Base-by-base conservation (phyloP, 2,797 vertebrate genomes). In the Pteropus rufus region DNA sequence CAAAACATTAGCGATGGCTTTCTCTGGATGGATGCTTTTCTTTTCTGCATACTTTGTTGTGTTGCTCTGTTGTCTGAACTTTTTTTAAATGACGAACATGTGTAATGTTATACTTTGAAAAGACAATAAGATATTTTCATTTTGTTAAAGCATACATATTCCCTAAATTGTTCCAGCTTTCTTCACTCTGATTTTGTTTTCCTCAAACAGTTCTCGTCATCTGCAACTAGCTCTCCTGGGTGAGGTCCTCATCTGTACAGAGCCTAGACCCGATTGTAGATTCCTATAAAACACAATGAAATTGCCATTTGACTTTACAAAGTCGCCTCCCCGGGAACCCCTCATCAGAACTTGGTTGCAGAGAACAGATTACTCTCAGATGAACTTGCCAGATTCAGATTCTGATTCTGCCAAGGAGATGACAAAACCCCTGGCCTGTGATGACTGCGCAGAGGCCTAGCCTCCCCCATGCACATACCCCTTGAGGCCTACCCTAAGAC, bases 121-220 rank as follows among this genome's bases (percentile, higher is more conserved):
- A 67, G 75, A 41, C 39, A 89, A n/a, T 21, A 83, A 95, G 16
- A 16, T 19, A 52, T 83, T 94, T 93, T 92, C 70, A 82, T 79
- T 75, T 80, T 81, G 31, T 89, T 58, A 90, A 76, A 81, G 8
- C 49, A 7, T 54, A 80, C 8, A 12, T 67, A 69, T 77, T 82
- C 9, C 36, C 52, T 93, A 79, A 91, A 60, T 94, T 65, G 89
- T 85, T 87, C 62, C 81, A 72, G 23, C 24, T 72, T 64, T 69
- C 46, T 90, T 83, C 80, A 65, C 60, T 65, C 81, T 70, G 72
- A 41, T 64, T 90, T 96, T 58, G 46, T 83, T 88, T 88, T 75
- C 80, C 80, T 93, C 64, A 73, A 79, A 82, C 5, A 58, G 76
- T 56, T 62, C 72, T 65, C 87, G 46, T 39, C 86, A 75, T 82